Percentiles rank a stretch among this genome's conserved stretches.
phyloP scores from a whole-genome alignment of 2,113 vertebrate species.

The Microcebus tavaratra region DNA sequence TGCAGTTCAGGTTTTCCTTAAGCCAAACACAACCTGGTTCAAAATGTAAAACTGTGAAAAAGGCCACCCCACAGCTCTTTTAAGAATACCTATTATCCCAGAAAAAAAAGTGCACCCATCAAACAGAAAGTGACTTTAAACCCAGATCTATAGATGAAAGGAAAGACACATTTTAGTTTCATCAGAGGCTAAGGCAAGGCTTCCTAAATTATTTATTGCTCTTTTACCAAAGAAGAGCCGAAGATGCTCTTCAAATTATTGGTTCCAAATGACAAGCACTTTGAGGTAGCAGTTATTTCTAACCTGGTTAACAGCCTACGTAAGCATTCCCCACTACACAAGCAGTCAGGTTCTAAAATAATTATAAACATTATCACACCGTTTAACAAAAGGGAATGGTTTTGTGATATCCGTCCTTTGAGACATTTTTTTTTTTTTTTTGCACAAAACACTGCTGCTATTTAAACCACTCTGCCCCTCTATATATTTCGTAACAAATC shows the following conservation, averaged over 20 bases:
- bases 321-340: neutral
- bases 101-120: neutral
- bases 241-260: neutral
- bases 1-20: neutral
- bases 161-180: neutral
- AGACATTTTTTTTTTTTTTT: neutral
- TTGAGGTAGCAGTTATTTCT: neutral
- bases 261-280: neutral
- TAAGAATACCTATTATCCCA: neutral
- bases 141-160: neutral
- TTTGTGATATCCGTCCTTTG: neutral
- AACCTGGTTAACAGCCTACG: neutral
- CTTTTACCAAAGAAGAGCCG: neutral
- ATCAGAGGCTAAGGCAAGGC: neutral
- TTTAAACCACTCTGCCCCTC: neutral
- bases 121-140: neutral
- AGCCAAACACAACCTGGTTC: neutral
- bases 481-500: neutral
- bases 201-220: neutral
- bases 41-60: neutral
- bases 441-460: neutral
- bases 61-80: neutral
- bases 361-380: neutral
- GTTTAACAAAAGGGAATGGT: slow-evolving; percentile 1
- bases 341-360: slow-evolving; percentile 4